A percentile compares a stretch with the other conserved stretches of the same genome.
Conservation (phyloP, 2,888 invertebrate genomes). For the Argynnis bischoffii region DNA sequence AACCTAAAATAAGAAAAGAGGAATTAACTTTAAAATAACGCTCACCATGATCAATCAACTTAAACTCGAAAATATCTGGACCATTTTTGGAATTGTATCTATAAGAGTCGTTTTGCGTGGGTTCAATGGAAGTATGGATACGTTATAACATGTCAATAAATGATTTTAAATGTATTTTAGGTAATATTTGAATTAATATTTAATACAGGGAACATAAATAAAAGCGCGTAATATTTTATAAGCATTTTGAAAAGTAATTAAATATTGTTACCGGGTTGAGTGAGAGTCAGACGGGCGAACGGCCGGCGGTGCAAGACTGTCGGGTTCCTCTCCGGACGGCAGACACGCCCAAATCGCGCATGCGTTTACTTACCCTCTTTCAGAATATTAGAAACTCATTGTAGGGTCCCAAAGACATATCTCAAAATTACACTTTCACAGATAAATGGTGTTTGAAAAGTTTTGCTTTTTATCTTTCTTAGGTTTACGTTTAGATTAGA, state of each 20-base stretch:
- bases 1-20: conserved; percentile 1
- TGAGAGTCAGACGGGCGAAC: conserved; percentile 41
- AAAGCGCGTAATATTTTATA: conserved; percentile 10
- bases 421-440: conserved; percentile 18
- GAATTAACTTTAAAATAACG: conserved; percentile 30
- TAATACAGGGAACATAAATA: neutral
- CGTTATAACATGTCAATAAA: conserved; percentile 3
- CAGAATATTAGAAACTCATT: conserved; percentile 23
- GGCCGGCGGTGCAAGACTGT: conserved; percentile 64
- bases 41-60: conserved; percentile 42
- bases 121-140: conserved; percentile 28
- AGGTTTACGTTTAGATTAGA: too few species aligned
- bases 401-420: conserved; percentile 20
- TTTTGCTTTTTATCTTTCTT: too few species aligned
- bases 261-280: conserved; percentile 39
- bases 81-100: conserved; percentile 33
- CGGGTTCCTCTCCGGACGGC: conserved; percentile 53
- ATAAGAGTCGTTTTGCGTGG: conserved; percentile 53
- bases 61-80: conserved; percentile 44
- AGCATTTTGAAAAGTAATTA: conserved; percentile 20
- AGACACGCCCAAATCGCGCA: conserved; percentile 78
- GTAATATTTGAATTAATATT: neutral
- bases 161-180: neutral
- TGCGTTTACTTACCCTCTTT: conserved; percentile 52
- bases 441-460: conserved; percentile 4